Percentiles rank a stretch among this genome's conserved stretches.
Conservation (phyloP, 2,888 invertebrate genomes). For the Operophtera brumata region DNA sequence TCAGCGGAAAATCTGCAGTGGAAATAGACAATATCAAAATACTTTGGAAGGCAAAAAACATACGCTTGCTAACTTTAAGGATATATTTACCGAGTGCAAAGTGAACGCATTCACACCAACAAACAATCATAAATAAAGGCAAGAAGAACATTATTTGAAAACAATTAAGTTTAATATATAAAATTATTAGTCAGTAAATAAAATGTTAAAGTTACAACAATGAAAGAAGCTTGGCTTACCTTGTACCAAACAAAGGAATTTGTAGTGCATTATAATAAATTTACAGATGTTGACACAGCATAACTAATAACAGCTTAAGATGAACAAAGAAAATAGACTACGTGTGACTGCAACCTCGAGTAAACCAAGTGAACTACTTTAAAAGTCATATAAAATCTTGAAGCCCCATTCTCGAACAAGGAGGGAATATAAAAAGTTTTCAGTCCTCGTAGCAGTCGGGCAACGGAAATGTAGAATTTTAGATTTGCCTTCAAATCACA, state of each 20-base stretch:
- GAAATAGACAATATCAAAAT: conserved; percentile 10
- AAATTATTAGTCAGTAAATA: too few relatives aligned
- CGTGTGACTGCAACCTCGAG: conserved; percentile 4
- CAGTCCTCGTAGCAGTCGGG: conserved; percentile 14
- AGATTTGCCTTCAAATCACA: conserved; percentile 12
- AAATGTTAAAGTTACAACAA: too few relatives aligned
- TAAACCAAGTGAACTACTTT: conserved; percentile 40
- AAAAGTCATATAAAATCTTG: conserved; percentile 52
- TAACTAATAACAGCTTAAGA: too few relatives aligned
- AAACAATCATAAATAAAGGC: background rate
- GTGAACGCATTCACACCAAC: conserved; percentile 2
- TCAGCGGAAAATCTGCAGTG: conserved; percentile 9
- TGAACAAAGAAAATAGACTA: background rate
- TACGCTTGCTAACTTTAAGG: background rate
- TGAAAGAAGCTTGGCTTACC: too few relatives aligned
- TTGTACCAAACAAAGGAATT: too few relatives aligned
- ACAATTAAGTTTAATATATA: too few relatives aligned
- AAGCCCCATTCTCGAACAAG: conserved; percentile 29
- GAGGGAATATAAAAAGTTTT: conserved; percentile 35
- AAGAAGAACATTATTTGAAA: too few relatives aligned
- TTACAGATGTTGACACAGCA: too few relatives aligned
- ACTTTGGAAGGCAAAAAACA: conserved; percentile 3
- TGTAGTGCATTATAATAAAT: too few relatives aligned
- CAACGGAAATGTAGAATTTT: conserved; percentile 25
- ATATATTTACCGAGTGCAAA: background rate